Conservation (phyloP, 37 sponge, comb jelly and placozoan species). For the Diacarnus erythraeanus region DNA sequence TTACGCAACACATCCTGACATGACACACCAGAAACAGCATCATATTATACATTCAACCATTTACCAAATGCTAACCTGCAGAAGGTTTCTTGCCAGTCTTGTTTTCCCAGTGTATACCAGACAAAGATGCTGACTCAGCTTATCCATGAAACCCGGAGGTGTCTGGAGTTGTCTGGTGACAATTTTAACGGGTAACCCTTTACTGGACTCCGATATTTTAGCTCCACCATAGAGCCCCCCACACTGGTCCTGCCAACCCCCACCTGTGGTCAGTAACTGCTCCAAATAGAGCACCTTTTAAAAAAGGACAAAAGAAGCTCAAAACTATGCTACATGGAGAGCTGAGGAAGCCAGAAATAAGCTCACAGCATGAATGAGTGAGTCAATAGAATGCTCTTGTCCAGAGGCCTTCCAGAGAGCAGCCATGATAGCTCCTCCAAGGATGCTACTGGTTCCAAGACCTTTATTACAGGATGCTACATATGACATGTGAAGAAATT, state of each 20-base stretch:
- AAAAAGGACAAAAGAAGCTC: too few species aligned
- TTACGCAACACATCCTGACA: conserved; percentile 78
- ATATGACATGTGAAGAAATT: not conserved
- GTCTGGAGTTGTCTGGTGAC: conserved; percentile 20
- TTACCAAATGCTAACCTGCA: conserved; percentile 51
- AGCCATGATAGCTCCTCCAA: conserved; percentile 77
- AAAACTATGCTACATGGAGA: not conserved
- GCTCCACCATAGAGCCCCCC: conserved; percentile 81
- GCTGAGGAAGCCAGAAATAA: too few species aligned
- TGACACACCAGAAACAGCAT: not conserved
- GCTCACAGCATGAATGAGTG: conserved; percentile 79
- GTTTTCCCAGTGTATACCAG: conserved; percentile 86
- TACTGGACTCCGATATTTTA: conserved; percentile 65
- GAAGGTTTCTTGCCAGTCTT: conserved; percentile 81
- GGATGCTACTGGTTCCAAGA: conserved; percentile 82
- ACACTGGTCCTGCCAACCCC: conserved; percentile 93
- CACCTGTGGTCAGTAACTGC: conserved; percentile 87
- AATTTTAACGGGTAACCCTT: conserved; percentile 38
- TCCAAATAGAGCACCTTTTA: conserved; percentile 70
- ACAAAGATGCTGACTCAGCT: conserved; percentile 58
- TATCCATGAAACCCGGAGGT: conserved; percentile 39
- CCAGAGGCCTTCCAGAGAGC: conserved; percentile 70
- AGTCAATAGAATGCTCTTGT: conserved; percentile 30
- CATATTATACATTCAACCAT: not conserved
- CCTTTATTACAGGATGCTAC: conserved; percentile 24